phyloP scores from a whole-genome alignment of 2,113 vertebrate genomes.

The Bujurquina vittata region DNA sequence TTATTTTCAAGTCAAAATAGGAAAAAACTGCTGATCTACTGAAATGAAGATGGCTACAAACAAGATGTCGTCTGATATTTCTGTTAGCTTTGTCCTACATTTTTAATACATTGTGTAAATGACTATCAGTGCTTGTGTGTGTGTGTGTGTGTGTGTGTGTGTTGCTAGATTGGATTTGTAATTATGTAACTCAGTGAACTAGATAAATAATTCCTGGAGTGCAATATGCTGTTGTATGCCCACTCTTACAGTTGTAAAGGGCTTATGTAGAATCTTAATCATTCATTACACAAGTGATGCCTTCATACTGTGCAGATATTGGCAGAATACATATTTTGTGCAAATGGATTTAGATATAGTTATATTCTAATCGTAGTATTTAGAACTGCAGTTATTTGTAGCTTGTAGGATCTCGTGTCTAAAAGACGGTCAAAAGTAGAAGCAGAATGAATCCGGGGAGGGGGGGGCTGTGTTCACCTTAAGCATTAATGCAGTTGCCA shows the following conservation, averaged over 20 bases:
- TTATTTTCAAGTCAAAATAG: not conserved
- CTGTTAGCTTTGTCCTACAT: not conserved
- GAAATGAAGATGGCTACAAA: not conserved
- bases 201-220: conserved; percentile 38
- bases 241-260: not conserved
- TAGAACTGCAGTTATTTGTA: not conserved
- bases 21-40: too few species aligned
- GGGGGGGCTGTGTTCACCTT: not conserved
- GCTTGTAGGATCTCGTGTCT: not conserved
- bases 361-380: not conserved
- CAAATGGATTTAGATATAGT: not conserved
- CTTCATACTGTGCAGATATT: too few species aligned
- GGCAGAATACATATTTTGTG: not conserved
- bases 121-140: not conserved
- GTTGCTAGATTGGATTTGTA: conserved; percentile 4
- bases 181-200: conserved; percentile 43
- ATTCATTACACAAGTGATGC: not conserved
- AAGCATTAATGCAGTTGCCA: too few species aligned
- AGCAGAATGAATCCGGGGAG: not conserved
- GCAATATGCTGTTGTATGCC: not conserved
- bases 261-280: not conserved
- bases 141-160: not conserved
- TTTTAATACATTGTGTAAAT: not conserved
- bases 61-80: not conserved
- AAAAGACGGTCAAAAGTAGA: not conserved